Conservation (phyloP, 2,113 vertebrate genomes). For the Camelus dromedarius region DNA sequence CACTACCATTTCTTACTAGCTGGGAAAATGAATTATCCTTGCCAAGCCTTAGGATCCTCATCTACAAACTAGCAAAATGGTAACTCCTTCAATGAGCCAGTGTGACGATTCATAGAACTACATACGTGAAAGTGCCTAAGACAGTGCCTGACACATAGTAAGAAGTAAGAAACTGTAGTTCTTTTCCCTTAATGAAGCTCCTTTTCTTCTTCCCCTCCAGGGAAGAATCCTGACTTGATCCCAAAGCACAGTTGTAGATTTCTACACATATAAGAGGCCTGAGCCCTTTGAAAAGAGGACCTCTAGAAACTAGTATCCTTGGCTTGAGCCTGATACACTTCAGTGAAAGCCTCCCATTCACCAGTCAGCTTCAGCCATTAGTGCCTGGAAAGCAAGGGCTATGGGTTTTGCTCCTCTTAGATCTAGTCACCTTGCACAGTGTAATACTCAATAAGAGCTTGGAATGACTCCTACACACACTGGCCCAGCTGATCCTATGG, state of each 20-base stretch:
- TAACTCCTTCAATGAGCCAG: not conserved
- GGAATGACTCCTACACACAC: not conserved
- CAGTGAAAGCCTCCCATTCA: not conserved
- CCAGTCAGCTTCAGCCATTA: not conserved
- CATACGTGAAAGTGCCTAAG: not conserved
- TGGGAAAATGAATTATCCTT: slow-evolving; percentile 29
- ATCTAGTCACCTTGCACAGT: not conserved
- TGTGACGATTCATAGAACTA: slow-evolving; percentile 26
- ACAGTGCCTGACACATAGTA: not conserved
- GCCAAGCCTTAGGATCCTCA: not conserved
- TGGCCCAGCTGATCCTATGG: not conserved
- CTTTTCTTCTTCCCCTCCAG: not conserved
- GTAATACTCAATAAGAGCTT: not conserved
- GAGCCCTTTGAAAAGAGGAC: not conserved
- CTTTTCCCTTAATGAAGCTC: not conserved
- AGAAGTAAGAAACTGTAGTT: slow-evolving; percentile 21
- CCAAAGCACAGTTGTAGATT: slow-evolving; percentile 4
- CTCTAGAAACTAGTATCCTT: not conserved
- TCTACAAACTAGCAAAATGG: not conserved
- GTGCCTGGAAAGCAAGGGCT: not conserved
- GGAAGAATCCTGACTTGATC: slow-evolving; percentile 13
- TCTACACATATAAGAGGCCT: not conserved
- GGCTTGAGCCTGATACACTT: slow-evolving; percentile 9
- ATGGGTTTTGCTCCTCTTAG: not conserved
- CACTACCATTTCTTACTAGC: not conserved